Base-by-base conservation (phyloP, 2,797 vertebrate species). In the Amphiprion clarkii region DNA sequence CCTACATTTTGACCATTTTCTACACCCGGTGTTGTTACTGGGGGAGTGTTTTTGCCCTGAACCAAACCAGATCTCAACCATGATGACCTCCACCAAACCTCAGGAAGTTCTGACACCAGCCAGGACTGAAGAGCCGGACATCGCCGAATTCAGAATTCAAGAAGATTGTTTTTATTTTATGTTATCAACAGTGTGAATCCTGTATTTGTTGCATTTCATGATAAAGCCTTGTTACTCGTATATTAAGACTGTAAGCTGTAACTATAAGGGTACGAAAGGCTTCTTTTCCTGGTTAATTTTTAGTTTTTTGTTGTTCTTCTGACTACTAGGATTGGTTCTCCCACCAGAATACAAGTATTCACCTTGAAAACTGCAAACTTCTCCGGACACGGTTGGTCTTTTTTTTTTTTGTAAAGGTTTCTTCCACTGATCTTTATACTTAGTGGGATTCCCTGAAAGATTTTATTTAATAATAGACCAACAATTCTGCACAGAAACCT, bases 291-390 rank as follows among this genome's bases (percentile, higher is more conserved):
- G 16, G 67, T 54, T 65, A 57, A 71, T 53, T 74, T 12, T 53
- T 70, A 87, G 6, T 82, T 55, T 82, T 9, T 87, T 48, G 8
- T 23, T 23, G 23, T 23, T 23, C 23, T 79, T 87, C 72, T 82
- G n/a, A 53, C 60, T 70, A 29, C 57, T 82, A 99, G 98, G 95
- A 97, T 59, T 99, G 98, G 98, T 95, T 97, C 83, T 87, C 94
- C 74, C 98, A 99, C 88, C 97, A 97, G 94, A 97, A 98, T 89
- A 95, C 92, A 63, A 87, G 86, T 19, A 80, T 94, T 49, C 98
- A 99, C 85, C 94, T 97, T 21, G 95, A 96, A 51, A 98, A 87
- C 89, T 98, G 97, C 92, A 95, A 94, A 71, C 84, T 91, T 54
- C 93, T 99, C 33, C 92, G 95, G 40, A 94, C 94, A 90, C 93